A percentile compares a stretch with the other conserved stretches of the same genome.
Conservation (phyloP, 2,888 invertebrate species). For the Andrena dorsata region DNA sequence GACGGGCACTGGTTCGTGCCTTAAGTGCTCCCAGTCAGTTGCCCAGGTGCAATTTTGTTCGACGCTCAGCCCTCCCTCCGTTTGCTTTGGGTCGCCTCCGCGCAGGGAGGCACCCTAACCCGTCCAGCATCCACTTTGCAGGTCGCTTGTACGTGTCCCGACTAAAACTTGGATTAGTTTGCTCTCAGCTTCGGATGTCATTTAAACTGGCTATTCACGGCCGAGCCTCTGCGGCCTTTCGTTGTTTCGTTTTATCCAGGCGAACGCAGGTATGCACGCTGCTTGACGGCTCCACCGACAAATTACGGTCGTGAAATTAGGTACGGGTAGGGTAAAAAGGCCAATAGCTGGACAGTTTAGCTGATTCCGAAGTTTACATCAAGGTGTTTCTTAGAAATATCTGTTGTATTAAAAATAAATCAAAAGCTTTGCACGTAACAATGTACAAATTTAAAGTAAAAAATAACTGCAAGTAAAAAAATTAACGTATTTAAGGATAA, state of each 20-base stretch:
- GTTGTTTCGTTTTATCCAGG: background rate
- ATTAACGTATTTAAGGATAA: no score
- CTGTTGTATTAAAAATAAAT: no score
- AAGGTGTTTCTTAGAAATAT: no score
- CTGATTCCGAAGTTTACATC: no score
- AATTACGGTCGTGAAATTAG: constrained; percentile 29
- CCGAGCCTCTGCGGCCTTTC: background rate
- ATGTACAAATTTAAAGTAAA: no score
- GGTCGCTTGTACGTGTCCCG: constrained; percentile 50
- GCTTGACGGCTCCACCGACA: background rate
- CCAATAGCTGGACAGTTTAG: no score
- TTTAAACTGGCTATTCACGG: constrained; percentile 57
- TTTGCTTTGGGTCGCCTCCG: constrained; percentile 40
- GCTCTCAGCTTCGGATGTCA: constrained; percentile 68
- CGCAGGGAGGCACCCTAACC: constrained; percentile 22
- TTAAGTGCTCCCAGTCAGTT: constrained; percentile 70
- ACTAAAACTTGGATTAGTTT: constrained; percentile 80
- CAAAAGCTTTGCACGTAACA: no score
- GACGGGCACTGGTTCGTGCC: constrained; percentile 50
- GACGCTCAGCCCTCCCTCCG: constrained; percentile 34
- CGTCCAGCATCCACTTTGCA: constrained; percentile 67
- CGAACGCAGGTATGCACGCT: background rate
- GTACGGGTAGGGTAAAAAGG: no score
- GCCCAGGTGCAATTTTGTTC: constrained; percentile 73
- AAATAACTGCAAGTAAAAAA: no score